Evolutionary conservation across 2,888 invertebrate species (phyloP), one percentile per base, ranked within the genome.

Genomic region (Orthosia gothica): DNA sequence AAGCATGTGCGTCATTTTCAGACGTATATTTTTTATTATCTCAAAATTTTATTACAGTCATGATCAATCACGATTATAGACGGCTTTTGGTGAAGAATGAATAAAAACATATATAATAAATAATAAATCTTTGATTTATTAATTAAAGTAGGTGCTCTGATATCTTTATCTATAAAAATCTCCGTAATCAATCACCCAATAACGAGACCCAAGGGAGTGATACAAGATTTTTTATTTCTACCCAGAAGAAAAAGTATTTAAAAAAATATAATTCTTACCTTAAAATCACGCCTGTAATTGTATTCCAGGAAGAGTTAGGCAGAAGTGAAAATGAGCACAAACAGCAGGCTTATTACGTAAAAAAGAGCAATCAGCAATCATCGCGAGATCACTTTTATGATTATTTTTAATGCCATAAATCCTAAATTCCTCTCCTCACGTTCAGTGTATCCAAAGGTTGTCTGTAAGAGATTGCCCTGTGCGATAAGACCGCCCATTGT

Each of bases 201-300:
- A 55, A 75, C 20, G 76, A 75, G 61, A 50, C 75, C 76, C 54
- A 45, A 50, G 61, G 76, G 75, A 76, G 18, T 13, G 18, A 5
- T 11, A 20, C 5, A n/a, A 66, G 1, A 32, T 20, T 32, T 20
- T 0, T 49, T 40, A 2, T 18, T 50, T 45, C 3, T 16, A 3
- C 5, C 15, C 15, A 4, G 13, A 9, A 0, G 40, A 20, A 58
- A 58, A 59, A 40, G n/a, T 58, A 50, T 63, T 50, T n/a, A 9
- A 13, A 67, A 12, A 18, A 0, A 58, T 20, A 67, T 15, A 18
- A 45, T 20, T 45, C 12, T 52, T 26, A 20, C 18, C 32, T 9
- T n/a, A 40, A 50, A 15, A 15, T 18, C 4, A 68, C 15, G 23
- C 40, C 2, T n/a, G 12, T 16, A 5, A 5, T 47, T n/a, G 12